These are phyloP conservation scores for honey bee (Apis mellifera) DNA, from an alignment of 1,140 invertebrate genomes.

Conservation along the genomic window Amel_HAv3.1 CM009942.2:1897501-1898000, in stretches of 20 bases:
- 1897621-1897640: too few species aligned
- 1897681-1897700: neutral
- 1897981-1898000: neutral
- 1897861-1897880: neutral
- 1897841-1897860: neutral
- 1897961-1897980: conserved; percentile 19
- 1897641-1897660: neutral
- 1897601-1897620: too few species aligned
- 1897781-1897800: neutral
- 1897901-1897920: too few species aligned
- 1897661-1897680: neutral
- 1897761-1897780: conserved; percentile 19
- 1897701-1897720: neutral
- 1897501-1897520: too few species aligned
- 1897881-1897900: neutral
- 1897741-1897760: neutral
- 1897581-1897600: too few species aligned
- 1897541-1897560: too few species aligned
- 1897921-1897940: neutral
- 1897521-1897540: too few species aligned
- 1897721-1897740: neutral
- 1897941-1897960: conserved; percentile 8
- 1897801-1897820: too few species aligned
- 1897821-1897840: too few species aligned
- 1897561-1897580: too few species aligned